Evolutionary conservation across 2,113 vertebrate genomes (phyloP).

Genomic region (Anguilla rostrata): DNA sequence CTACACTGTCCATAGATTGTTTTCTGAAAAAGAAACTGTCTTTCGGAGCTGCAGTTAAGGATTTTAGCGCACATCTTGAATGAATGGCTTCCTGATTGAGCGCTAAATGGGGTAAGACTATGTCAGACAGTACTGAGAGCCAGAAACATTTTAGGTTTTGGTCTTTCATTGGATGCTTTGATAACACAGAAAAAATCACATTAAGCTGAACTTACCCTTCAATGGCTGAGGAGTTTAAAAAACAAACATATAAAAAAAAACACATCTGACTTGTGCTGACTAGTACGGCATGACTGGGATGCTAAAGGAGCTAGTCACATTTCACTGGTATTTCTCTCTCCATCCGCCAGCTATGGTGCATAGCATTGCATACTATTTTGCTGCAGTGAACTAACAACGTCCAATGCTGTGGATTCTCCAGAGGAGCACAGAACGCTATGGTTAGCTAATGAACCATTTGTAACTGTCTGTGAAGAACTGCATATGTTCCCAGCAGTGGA

Average conservation of each 20-base stretch:
- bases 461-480: not conserved
- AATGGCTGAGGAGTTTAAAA: not conserved
- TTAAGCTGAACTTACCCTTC: no score
- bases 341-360: not conserved
- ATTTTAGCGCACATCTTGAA: no score
- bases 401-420: not conserved
- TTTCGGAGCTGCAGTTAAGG: no score
- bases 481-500: not conserved
- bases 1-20: no score
- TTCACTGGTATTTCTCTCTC: not conserved
- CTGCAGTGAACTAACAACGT: not conserved
- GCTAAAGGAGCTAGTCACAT: not conserved
- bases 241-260: not conserved
- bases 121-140: no score
- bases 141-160: no score
- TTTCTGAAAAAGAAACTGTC: no score
- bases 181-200: no score
- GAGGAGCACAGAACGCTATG: not conserved
- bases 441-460: not conserved
- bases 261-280: not conserved
- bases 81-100: no score
- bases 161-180: no score
- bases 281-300: not conserved
- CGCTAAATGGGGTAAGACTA: no score
- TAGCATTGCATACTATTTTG: not conserved